These are phyloP conservation scores for Diplolepis rosae DNA, from an alignment of 2,888 invertebrate genomes.

Conservation along the genomic window DNA sequence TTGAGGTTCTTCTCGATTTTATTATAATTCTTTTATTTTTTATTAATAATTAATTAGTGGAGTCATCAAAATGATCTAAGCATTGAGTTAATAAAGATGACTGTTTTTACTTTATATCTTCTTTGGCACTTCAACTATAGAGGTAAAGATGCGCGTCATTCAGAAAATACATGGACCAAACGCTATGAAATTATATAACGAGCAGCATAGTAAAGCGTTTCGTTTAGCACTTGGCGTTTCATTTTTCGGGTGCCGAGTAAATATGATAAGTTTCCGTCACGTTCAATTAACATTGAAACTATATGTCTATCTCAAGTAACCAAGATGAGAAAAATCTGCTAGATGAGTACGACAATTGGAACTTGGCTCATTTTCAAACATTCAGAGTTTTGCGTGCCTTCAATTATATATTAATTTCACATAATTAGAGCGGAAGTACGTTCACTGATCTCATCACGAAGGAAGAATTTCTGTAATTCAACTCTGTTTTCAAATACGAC, in stretches of 20 bases:
- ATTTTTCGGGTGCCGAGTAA: constrained; percentile 4
- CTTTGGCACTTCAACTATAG: constrained; percentile 16
- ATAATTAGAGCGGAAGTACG: constrained; percentile 27
- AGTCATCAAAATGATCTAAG: constrained; percentile 63
- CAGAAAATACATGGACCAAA: constrained; percentile 9
- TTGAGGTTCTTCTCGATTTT: background rate
- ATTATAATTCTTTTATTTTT: background rate
- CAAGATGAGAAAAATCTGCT: background rate
- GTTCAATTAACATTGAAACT: constrained; percentile 25
- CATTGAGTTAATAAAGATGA: constrained; percentile 69
- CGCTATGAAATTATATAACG: constrained; percentile 16
- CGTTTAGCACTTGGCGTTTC: constrained; percentile 21
- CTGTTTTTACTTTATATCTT: constrained; percentile 43
- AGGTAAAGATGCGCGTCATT: constrained; percentile 18
- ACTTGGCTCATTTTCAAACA: constrained; percentile 4
- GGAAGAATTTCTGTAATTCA: constrained; percentile 21
- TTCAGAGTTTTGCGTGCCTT: constrained; percentile 13
- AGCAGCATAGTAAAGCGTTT: constrained; percentile 14
- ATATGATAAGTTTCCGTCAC: constrained; percentile 28
- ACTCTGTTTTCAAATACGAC: constrained; percentile 21
- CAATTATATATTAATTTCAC: constrained; percentile 21
- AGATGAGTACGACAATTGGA: background rate
- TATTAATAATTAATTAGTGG: constrained; percentile 17
- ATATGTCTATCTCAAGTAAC: background rate
- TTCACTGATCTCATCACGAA: constrained; percentile 28